These are phyloP conservation scores for Eciton burchellii DNA, from an alignment of 1,140 invertebrate species.

Conservation along the genomic window DNA sequence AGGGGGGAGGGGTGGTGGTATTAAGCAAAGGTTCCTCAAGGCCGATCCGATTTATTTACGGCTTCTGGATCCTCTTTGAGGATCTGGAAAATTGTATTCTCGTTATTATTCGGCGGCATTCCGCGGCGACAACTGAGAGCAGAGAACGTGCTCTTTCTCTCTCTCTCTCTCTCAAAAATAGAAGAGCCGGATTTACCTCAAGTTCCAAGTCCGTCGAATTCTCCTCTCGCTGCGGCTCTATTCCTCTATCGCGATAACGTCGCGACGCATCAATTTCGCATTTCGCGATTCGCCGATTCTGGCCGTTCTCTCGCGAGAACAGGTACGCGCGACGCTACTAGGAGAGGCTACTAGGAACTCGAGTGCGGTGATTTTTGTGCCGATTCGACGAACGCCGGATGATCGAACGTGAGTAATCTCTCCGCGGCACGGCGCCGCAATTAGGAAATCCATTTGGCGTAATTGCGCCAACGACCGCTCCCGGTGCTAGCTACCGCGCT, in stretches of 20 bases:
- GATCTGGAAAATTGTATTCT: too few relatives aligned
- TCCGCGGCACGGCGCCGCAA: constrained; percentile 78
- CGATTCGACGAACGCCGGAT: constrained; percentile 67
- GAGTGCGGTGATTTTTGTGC: constrained; percentile 72
- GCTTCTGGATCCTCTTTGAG: too few relatives aligned
- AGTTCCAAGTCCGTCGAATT: background rate
- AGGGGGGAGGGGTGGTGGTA: too few relatives aligned
- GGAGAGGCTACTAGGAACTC: background rate
- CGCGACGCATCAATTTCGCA: background rate
- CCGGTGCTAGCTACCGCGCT: constrained; percentile 77
- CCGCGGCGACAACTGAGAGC: background rate
- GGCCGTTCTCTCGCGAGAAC: too few relatives aligned
- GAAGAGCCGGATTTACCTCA: too few relatives aligned
- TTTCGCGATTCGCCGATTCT: constrained; percentile 12
- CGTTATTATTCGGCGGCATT: background rate
- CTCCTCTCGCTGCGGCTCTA: background rate
- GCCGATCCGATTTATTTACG: too few relatives aligned
- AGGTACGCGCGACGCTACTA: constrained; percentile 23
- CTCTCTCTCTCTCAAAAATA: background rate
- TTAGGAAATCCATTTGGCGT: constrained; percentile 85
- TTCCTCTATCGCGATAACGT: too few relatives aligned
- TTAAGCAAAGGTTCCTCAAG: background rate
- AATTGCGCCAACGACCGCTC: constrained; percentile 82
- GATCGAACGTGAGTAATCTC: constrained; percentile 84
- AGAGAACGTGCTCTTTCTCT: background rate